Evolutionary conservation across 2,113 vertebrate genomes (phyloP), one percentile per base, ranked within the genome.

Genomic region (Callocephalon fimbriatum): DNA sequence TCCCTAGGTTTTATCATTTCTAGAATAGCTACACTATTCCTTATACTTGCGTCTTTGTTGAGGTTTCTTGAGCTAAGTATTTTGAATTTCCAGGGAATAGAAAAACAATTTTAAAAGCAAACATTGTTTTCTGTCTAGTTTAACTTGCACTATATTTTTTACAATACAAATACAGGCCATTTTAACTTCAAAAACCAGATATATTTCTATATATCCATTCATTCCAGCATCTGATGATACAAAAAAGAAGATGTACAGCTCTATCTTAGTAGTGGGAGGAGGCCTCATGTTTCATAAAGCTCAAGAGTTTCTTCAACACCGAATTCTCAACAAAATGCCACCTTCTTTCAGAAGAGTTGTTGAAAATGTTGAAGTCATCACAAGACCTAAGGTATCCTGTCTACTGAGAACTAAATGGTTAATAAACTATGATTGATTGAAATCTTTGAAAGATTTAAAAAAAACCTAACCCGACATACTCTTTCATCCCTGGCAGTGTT

Each of bases 171-270:
- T n/a, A 85, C 5, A 54, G 10, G 14, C 65, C 3, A 0, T 37
- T 47, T 47, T 38, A 48, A 71, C 18, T 50, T 73, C 4, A 35
- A 74, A 88, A 76, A 37, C 0, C 31, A 61, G 6, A 65, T 32
- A 0, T n/a, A 27, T 77, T 50, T 89, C 15, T 79, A 2, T 91
- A 26, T 91, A 16, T 88, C 27, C 4, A 18, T 76, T 97, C 59
- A 73, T 97, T 96, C 44, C 98, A 99, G 99, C 98, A 21, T 99
- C 99, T 17, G 99, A 99, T 51, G 99, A 99, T 96, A 99, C 99
- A 75, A 99, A 99, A 94, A 99, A 99, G 94, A 99, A 99, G 97
- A 99, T 99, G 99, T 99, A 99, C 97, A 99, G 99, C 94, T 99
- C 99, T 87, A 99, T 99, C 94, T 98, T 99, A 95, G 99, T 99